phyloP scores from a whole-genome alignment of 2,797 vertebrate genomes.

The Sardinella longiceps region DNA sequence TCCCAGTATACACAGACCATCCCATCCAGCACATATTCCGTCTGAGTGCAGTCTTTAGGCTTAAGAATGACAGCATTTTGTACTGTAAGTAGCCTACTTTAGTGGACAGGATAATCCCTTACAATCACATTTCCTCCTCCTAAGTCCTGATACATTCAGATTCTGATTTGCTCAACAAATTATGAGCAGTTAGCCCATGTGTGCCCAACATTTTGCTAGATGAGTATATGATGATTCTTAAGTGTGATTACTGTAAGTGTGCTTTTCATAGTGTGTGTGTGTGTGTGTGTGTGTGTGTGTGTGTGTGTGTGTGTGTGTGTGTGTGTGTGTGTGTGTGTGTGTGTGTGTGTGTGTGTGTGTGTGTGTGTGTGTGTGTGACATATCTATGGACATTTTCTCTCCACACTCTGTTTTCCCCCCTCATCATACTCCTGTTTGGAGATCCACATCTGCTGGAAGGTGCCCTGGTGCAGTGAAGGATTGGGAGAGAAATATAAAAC shows the following conservation, averaged over 20 bases:
- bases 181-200: no score
- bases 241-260: background rate
- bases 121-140: no score
- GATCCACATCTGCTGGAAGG: constrained; percentile 80
- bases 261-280: background rate
- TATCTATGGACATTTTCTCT: constrained; percentile 73
- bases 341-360: constrained; percentile 66
- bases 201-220: no score
- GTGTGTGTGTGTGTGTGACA: constrained; percentile 71
- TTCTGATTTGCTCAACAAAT: no score
- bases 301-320: constrained; percentile 75
- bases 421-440: constrained; percentile 79
- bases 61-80: no score
- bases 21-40: no score
- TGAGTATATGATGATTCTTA: background rate
- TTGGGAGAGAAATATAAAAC: background rate
- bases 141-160: no score
- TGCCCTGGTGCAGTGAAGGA: constrained; percentile 57
- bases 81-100: no score
- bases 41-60: no score
- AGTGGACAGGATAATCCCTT: no score
- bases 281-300: background rate
- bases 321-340: constrained; percentile 57
- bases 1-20: no score
- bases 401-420: constrained; percentile 80